Evolutionary conservation across 2,888 invertebrate genomes (phyloP).

Genomic region (Platerodrilus igneus): DNA sequence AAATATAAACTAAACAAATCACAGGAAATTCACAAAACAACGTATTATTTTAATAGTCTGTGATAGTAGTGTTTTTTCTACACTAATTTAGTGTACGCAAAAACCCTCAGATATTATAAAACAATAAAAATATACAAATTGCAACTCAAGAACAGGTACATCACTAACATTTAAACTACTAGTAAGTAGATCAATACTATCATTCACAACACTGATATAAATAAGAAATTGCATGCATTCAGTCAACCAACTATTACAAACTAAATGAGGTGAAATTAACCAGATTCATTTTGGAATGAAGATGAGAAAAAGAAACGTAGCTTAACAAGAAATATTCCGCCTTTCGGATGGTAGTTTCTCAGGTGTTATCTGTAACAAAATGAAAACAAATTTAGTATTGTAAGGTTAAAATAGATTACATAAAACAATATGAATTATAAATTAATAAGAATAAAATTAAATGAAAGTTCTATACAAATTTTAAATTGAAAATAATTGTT

Average conservation of each 20-base stretch:
- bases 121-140: conserved; percentile 47
- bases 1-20: conserved; percentile 43
- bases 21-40: conserved; percentile 47
- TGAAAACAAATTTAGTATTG: conserved; percentile 21
- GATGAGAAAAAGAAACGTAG: conserved; percentile 23
- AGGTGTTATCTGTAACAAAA: conserved; percentile 60
- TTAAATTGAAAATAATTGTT: too few relatives aligned
- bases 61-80: conserved; percentile 28
- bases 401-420: too few relatives aligned
- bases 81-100: conserved; percentile 23
- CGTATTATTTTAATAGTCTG: conserved; percentile 35
- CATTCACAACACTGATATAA: conserved; percentile 25
- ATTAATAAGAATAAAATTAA: too few relatives aligned
- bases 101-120: conserved; percentile 25
- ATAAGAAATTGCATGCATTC: conserved; percentile 36
- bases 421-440: too few relatives aligned
- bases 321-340: conserved; percentile 46
- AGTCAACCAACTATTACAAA: conserved; percentile 29
- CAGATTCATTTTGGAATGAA: conserved; percentile 27
- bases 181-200: conserved; percentile 12
- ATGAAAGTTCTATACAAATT: too few relatives aligned
- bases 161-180: conserved; percentile 37
- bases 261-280: conserved; percentile 21
- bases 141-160: conserved; percentile 49
- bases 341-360: conserved; percentile 61